These are phyloP conservation scores for Perca fluviatilis DNA, from an alignment of 2,113 vertebrate genomes.

Conservation along the genomic window DNA sequence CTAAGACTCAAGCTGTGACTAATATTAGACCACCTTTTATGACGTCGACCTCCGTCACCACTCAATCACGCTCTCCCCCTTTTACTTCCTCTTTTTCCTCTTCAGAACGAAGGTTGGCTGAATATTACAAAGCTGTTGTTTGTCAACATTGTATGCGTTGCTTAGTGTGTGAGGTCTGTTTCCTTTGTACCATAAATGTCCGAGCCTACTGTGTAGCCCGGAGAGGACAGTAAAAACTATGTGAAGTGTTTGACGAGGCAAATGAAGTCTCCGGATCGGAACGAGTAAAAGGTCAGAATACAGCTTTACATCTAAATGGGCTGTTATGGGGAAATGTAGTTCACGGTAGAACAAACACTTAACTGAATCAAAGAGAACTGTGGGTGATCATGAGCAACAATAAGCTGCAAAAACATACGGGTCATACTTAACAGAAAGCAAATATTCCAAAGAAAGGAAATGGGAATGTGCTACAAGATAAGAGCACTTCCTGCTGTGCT, in stretches of 20 bases:
- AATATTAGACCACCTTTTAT: constrained; percentile 19
- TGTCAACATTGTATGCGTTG: neutral
- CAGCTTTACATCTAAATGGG: neutral
- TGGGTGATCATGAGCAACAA: neutral
- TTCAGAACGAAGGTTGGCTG: neutral
- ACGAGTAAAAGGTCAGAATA: neutral
- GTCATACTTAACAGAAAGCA: neutral
- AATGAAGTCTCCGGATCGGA: neutral
- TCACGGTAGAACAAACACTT: neutral
- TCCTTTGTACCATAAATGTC: neutral
- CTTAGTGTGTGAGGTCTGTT: neutral
- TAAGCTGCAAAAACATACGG: neutral
- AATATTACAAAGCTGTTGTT: constrained; percentile 9
- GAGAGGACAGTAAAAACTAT: neutral
- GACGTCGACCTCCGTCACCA: neutral
- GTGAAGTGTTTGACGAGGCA: neutral
- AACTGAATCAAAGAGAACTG: neutral
- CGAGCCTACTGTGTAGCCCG: neutral
- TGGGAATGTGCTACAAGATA: constrained; percentile 41
- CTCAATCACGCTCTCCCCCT: neutral
- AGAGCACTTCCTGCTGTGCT: constrained; percentile 50
- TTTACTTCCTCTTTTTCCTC: neutral
- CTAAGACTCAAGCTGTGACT: constrained; percentile 13
- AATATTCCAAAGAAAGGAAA: constrained; percentile 32
- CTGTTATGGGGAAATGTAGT: neutral